Conservation (phyloP, 2,888 invertebrate species). For the Hanleya hanleyi region DNA sequence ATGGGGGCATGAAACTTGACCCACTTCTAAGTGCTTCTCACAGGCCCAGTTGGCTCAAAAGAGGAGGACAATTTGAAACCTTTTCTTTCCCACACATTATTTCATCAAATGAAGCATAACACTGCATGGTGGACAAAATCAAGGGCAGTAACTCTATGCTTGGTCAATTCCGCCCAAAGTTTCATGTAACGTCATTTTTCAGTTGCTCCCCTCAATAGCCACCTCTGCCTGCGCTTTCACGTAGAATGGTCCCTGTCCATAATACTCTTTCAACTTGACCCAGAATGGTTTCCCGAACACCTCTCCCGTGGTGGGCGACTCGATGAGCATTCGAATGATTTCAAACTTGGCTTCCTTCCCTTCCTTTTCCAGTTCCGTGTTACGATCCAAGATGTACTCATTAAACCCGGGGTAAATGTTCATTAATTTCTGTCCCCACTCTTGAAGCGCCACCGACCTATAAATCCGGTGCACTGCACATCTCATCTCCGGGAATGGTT, state of each 20-base stretch:
- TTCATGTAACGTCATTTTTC: too few species aligned
- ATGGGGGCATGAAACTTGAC: too few species aligned
- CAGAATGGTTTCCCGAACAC: conserved; percentile 80
- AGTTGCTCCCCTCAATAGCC: conserved; percentile 80
- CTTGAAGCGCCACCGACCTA: conserved; percentile 80
- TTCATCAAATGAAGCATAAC: too few species aligned
- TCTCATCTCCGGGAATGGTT: conserved; percentile 88
- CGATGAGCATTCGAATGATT: conserved; percentile 77
- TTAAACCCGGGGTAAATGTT: conserved; percentile 82
- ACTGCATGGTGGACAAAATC: too few species aligned
- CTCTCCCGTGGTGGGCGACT: conserved; percentile 69
- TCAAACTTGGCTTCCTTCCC: conserved; percentile 85
- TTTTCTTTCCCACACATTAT: too few species aligned
- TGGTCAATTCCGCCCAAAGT: too few species aligned
- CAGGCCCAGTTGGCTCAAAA: too few species aligned
- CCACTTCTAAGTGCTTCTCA: too few species aligned
- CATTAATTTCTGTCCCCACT: conserved; percentile 87
- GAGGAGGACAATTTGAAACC: too few species aligned
- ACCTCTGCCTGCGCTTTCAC: conserved; percentile 83
- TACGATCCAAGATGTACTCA: conserved; percentile 86
- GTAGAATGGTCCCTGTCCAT: conserved; percentile 86
- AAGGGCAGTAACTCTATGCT: too few species aligned
- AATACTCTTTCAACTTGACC: conserved; percentile 80
- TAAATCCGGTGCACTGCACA: conserved; percentile 81
- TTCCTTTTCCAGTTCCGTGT: conserved; percentile 81